Evolutionary conservation across 2,113 vertebrate species (phyloP), one percentile per base, ranked within the genome.

Genomic region (rat (Rattus norvegicus)): DNA sequence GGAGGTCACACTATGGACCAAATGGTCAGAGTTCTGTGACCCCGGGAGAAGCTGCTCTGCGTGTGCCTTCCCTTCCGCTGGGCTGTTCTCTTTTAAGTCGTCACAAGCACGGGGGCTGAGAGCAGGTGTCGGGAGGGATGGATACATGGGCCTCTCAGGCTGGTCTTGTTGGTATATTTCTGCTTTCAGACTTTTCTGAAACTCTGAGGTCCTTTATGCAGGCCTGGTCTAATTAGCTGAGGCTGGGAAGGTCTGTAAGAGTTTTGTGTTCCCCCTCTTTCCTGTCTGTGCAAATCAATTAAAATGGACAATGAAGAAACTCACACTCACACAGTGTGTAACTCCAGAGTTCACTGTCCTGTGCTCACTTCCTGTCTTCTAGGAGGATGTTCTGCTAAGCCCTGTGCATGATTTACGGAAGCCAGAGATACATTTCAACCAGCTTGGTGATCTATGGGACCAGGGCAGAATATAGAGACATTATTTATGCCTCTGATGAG

Each of bases 1-100:
- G 39, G 90, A 36, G 36, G 67, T 69, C 95, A 88, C 95, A 98
- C 95, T 95, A 92, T 86, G 93, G 79, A 98, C 96, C 97, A 96
- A 98, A 96, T 96, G 98, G n/a, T 98, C 95, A 98, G 97, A 98
- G 76, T 91, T 97, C 81, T 97, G 76, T 97, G 97, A 96, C 93
- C 36, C 95, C 56, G 76, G 80, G 92, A 94, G 94, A 96, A 95
- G 86, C 91, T 96, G 89, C 54, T 95, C 94, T 94, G 75, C 1
- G 1, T 92, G 79, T 95, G 94, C 89, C 85, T 97, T 97, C 96
- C 88, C 73, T 97, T 36, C 61, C 81, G 84, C 56, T 97, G 93
- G 65, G 9, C 75, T 96, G 94, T 11, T 54, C 52, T 9, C 52
- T 54, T 54, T 54, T 54, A 54, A 54, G 52, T 54, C 80, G 36